A percentile compares a stretch with the other conserved stretches of the same genome.
Evolutionary conservation across 2,797 vertebrate species (phyloP).

Genomic region (Urosaurus nigricauda): DNA sequence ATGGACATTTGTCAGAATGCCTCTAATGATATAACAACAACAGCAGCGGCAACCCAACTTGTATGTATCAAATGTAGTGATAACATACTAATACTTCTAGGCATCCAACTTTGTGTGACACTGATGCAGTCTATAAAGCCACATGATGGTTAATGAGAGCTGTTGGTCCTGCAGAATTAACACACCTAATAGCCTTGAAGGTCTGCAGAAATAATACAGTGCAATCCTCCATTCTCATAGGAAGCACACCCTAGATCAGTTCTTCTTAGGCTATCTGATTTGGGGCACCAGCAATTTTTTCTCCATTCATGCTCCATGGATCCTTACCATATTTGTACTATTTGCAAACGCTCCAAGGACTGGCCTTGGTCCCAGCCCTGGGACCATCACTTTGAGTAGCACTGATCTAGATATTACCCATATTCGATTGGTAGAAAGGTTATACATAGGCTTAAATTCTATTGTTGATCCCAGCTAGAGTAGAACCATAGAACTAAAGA

Average conservation of each 20-base stretch:
- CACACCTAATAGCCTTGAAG: slow-evolving; percentile 6
- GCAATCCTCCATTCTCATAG: not conserved
- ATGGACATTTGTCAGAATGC: not conserved
- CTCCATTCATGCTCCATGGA: not conserved
- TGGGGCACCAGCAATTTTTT: not conserved
- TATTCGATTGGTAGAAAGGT: not conserved
- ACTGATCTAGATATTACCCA: not conserved
- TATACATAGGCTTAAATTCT: not conserved
- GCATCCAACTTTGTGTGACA: not conserved
- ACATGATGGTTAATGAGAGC: slow-evolving; percentile 10
- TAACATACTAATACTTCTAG: not conserved
- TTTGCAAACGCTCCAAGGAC: no score
- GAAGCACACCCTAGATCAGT: not conserved
- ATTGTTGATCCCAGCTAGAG: no score
- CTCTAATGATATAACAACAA: slow-evolving; percentile 24
- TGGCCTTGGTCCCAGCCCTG: no score
- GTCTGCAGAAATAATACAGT: not conserved
- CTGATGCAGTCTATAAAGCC: not conserved
- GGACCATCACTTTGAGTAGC: no score
- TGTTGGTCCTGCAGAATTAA: slow-evolving; percentile 15
- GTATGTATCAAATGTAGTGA: slow-evolving; percentile 16
- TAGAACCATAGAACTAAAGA: no score
- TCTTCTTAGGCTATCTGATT: not conserved
- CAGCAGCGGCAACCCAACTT: not conserved
- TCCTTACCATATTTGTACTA: no score